Evolutionary conservation across 2,888 invertebrate species (phyloP).

Genomic region (Onchidella celtica): DNA sequence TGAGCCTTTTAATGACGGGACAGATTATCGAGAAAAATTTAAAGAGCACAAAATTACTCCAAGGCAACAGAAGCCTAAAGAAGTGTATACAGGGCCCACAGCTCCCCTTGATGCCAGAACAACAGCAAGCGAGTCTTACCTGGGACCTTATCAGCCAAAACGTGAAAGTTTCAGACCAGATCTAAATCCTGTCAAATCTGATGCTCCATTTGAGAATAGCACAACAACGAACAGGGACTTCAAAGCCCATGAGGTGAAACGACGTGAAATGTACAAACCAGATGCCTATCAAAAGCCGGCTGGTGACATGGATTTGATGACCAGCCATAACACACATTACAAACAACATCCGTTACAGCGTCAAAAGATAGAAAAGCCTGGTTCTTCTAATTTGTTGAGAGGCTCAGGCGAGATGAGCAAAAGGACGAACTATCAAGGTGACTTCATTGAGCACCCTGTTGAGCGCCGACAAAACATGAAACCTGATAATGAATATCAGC

Average conservation of each 20-base stretch:
- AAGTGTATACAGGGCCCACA: conserved; percentile 60
- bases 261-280: conserved; percentile 18
- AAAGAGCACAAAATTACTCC: conserved; percentile 48
- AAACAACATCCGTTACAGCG: conserved; percentile 30
- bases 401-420: conserved; percentile 48
- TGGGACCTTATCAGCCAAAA: conserved; percentile 54
- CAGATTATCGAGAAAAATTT: conserved; percentile 68
- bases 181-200: conserved; percentile 61
- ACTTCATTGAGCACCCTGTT: conserved; percentile 36
- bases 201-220: conserved; percentile 70
- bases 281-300: conserved; percentile 62
- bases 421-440: conserved; percentile 43
- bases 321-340: conserved; percentile 59
- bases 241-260: conserved; percentile 52
- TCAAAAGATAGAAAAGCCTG: conserved; percentile 41
- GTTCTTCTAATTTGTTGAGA: conserved; percentile 49
- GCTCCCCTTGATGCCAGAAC: conserved; percentile 68
- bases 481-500: conserved; percentile 41
- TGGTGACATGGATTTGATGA: conserved; percentile 71
- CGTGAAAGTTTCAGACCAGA: conserved; percentile 67
- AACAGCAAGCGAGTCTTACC: conserved; percentile 64
- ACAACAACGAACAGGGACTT: conserved; percentile 73
- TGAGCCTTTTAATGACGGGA: conserved; percentile 72
- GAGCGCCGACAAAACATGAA: conserved; percentile 40
- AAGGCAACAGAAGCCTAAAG: conserved; percentile 56